Conservation (phyloP, 2,113 vertebrate genomes). For the Cochlearius cochlearius region DNA sequence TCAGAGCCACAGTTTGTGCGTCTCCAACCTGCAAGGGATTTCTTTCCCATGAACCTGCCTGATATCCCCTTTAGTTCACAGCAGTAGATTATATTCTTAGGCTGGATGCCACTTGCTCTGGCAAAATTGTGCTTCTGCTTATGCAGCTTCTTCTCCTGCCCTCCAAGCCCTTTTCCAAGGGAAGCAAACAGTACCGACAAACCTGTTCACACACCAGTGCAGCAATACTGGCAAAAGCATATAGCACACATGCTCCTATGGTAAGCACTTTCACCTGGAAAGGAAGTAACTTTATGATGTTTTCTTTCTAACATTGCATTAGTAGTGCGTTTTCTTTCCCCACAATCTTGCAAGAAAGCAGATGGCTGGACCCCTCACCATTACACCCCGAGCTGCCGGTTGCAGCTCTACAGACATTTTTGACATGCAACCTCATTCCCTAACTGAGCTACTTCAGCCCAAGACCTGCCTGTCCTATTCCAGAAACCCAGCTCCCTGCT, state of each 20-base stretch:
- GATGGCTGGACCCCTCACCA: neutral
- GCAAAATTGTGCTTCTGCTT: neutral
- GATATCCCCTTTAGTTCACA: neutral
- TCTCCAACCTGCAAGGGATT: neutral
- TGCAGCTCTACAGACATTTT: neutral
- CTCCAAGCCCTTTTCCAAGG: neutral
- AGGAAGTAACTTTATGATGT: neutral
- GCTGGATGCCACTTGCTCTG: neutral
- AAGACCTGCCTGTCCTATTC: neutral
- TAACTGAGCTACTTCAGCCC: neutral
- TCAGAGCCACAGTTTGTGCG: neutral
- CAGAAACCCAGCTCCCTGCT: fast-evolving
- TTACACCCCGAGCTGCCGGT: neutral
- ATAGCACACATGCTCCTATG: neutral
- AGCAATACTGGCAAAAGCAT: neutral
- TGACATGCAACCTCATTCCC: neutral
- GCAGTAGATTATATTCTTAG: neutral
- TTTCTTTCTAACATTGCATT: neutral
- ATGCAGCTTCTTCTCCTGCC: neutral
- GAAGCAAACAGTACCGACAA: neutral
- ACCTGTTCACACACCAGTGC: neutral
- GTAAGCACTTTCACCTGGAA: neutral
- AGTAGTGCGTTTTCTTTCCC: neutral
- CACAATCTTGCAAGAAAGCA: neutral
- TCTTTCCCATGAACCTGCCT: neutral